Base-by-base conservation (phyloP, 2,888 invertebrate genomes). In the Pycnomerus fuliginosus region DNA sequence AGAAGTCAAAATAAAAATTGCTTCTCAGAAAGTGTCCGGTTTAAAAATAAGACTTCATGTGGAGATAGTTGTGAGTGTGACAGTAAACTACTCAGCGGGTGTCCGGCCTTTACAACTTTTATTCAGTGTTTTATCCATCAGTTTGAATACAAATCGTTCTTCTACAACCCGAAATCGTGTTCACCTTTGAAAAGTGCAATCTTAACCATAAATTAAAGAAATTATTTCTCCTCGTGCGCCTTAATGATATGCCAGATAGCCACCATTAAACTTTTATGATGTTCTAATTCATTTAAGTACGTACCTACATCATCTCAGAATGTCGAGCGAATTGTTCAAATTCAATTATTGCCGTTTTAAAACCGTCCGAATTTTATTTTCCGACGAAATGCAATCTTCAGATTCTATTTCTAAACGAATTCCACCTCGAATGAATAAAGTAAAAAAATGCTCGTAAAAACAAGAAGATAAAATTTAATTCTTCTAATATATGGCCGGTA, bases 111-210 rank as follows among this genome's bases (percentile, higher is more conserved):
- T 46, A 46, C 35, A 25, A 32, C 35, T 13, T 41, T 45, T 46
- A 41, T 30, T 20, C 45, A 32, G 24, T 36, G 45, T 40, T 40
- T 46, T 46, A 46, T 41, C 35, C 23, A 36, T 23, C 32, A 41
- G 33, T 46, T 46, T 46, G 45, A 46, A 46, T 46, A 46, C 45
- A 46, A 46, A 46, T 46, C 36, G 25, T 35, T 11, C 35, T 20
- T 3, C 25, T 27, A 33, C 15, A 40, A 30, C 24, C 29, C 31
- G 16, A 23, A 32, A 27, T 16, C 40, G 31, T 40, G 40, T 41
- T 41, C 34, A 28, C 10, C 29, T 34, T 29, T 34, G 14, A 33
- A 41, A 34, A 34, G 23, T 29, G 33, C 41, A 34, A 17, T 22
- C 27, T 16, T 23, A 22, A 12, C 27, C 33, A 34, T 41, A 41